These are phyloP conservation scores for Desmophyllum pertusum DNA, from an alignment of 92 coral and sea anemone species.

Conservation along the genomic window DNA sequence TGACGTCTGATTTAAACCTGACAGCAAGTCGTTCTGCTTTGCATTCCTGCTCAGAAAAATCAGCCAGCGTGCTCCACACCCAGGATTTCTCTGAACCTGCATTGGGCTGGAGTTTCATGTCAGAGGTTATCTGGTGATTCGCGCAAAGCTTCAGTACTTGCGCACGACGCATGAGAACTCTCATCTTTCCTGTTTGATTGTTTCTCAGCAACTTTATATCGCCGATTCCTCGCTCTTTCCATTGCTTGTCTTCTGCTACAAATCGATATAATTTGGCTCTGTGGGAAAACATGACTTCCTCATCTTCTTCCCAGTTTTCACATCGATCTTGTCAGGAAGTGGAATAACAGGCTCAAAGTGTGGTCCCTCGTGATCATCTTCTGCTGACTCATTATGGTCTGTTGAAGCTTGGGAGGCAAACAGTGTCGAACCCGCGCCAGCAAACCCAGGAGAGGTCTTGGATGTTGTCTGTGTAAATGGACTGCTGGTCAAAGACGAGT, in stretches of 20 bases:
- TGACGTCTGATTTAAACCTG: constrained; percentile 69
- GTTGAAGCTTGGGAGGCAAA: constrained; percentile 31
- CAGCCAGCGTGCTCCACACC: constrained; percentile 94
- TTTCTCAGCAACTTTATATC: constrained; percentile 84
- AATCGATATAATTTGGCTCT: constrained; percentile 86
- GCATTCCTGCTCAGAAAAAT: constrained; percentile 83
- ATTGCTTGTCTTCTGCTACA: constrained; percentile 69
- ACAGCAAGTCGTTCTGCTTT: constrained; percentile 90
- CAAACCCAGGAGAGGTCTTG: constrained; percentile 50
- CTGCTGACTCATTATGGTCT: constrained; percentile 34
- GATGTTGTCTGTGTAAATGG: constrained; percentile 55
- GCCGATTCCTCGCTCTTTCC: constrained; percentile 98
- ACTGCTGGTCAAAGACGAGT: constrained; percentile 35
- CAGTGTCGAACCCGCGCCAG: constrained; percentile 69
- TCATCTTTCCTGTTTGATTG: constrained; percentile 65
- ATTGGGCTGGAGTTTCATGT: constrained; percentile 82
- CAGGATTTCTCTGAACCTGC: constrained; percentile 86
- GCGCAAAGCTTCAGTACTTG: constrained; percentile 92
- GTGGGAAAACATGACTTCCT: constrained; percentile 78
- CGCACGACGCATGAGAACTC: constrained; percentile 92
- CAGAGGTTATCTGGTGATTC: constrained; percentile 86
- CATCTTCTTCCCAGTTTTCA: constrained; percentile 93
- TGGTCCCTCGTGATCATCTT: constrained; percentile 55
- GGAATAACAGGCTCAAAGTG: constrained; percentile 90
- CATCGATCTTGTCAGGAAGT: constrained; percentile 82